Conservation (phyloP, 2,113 vertebrate species). For the Sigmodon hispidus region DNA sequence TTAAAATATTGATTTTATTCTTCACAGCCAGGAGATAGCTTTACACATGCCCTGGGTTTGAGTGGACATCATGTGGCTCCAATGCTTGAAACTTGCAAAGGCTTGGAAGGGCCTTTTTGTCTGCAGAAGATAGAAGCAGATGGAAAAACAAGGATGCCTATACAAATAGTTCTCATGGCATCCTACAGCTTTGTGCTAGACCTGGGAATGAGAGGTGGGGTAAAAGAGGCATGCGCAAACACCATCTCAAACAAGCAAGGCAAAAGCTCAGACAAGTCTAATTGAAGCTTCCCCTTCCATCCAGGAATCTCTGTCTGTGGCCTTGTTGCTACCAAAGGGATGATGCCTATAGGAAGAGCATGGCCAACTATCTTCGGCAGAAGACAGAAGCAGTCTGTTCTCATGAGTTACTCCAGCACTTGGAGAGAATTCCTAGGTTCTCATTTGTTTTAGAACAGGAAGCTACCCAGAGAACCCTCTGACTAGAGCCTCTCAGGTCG, state of each 20-base stretch:
- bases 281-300: neutral
- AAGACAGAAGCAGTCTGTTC: too few relatives aligned
- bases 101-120: neutral
- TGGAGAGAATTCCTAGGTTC: neutral
- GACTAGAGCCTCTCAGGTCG: neutral
- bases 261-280: neutral
- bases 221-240: neutral
- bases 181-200: neutral
- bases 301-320: neutral
- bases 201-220: fast-evolving
- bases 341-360: too few relatives aligned
- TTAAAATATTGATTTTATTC: constrained; percentile 63
- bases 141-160: neutral
- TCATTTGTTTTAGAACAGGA: neutral
- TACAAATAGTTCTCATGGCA: neutral
- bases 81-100: neutral
- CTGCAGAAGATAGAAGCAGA: neutral
- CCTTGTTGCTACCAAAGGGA: neutral
- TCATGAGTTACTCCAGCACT: neutral
- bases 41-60: neutral
- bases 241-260: neutral
- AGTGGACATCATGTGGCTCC: neutral
- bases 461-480: neutral
- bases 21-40: constrained; percentile 46
- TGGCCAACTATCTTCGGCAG: too few relatives aligned